A percentile compares a stretch with the other conserved stretches of the same genome.
Conservation (phyloP, 1,140 invertebrate species). For the Achatina immaculata region DNA sequence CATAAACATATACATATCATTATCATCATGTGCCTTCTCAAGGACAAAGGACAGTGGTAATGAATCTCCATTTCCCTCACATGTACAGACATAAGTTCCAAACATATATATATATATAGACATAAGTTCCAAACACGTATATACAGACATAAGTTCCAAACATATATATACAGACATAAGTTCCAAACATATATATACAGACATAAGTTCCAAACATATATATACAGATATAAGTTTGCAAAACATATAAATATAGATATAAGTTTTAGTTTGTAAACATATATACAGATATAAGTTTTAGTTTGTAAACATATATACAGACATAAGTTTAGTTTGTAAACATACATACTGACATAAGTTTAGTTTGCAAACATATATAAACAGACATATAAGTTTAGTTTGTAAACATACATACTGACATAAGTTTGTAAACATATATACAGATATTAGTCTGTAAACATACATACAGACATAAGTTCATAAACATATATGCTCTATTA, state of each 20-base stretch:
- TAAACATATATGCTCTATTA: too few relatives aligned
- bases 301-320: neutral
- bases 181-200: neutral
- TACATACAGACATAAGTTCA: too few relatives aligned
- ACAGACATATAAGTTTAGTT: neutral
- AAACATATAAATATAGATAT: too few relatives aligned
- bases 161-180: neutral
- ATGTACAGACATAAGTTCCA: neutral
- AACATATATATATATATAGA: neutral
- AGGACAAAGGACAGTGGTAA: too few relatives aligned
- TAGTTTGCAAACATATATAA: neutral
- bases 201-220: neutral
- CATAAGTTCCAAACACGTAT: neutral
- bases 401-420: neutral
- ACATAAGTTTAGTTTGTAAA: neutral
- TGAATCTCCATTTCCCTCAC: too few relatives aligned
- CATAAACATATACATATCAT: neutral
- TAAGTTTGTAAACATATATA: too few relatives aligned
- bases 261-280: neutral
- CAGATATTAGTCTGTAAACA: neutral
- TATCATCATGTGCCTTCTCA: too few relatives aligned
- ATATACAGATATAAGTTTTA: neutral
- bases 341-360: neutral
- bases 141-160: neutral
- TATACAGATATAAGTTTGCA: too few relatives aligned